Percentiles rank a stretch among this genome's conserved stretches.
phyloP scores from a whole-genome alignment of 1,140 invertebrate genomes.

The Pseudoatta argentina region DNA sequence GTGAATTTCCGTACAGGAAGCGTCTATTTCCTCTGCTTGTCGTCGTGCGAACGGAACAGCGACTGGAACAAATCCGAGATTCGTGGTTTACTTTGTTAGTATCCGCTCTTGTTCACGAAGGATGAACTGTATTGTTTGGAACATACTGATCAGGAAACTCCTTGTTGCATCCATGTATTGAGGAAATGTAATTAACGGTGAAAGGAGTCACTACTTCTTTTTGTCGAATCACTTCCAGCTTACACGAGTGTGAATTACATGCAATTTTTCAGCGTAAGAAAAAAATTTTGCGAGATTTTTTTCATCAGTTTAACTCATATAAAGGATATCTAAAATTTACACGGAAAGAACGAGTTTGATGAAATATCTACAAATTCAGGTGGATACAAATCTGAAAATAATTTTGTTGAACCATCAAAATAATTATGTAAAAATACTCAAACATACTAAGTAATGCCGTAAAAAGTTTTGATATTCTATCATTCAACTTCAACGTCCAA shows the following conservation, averaged over 20 bases:
- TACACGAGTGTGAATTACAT: constrained; percentile 1
- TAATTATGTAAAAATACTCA: no score
- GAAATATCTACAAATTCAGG: neutral
- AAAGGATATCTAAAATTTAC: neutral
- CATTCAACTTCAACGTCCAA: no score
- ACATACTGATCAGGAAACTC: neutral
- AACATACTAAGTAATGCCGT: no score
- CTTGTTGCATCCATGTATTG: neutral
- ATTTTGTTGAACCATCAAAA: no score
- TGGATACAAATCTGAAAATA: neutral
- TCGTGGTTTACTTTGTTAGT: constrained; percentile 19
- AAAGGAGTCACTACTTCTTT: constrained; percentile 51
- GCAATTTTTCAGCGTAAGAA: neutral
- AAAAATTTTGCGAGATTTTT: neutral
- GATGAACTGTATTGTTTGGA: neutral
- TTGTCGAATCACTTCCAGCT: neutral
- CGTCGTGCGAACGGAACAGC: constrained; percentile 11
- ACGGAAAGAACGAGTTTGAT: neutral
- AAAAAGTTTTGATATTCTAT: no score
- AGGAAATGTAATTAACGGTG: constrained; percentile 48
- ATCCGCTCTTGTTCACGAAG: neutral
- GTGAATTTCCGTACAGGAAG: constrained; percentile 71
- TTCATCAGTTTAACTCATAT: neutral
- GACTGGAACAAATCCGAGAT: constrained; percentile 39
- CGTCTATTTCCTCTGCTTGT: constrained; percentile 23